Conservation (phyloP, 2,888 invertebrate species). For the Rhagonycha fulva region DNA sequence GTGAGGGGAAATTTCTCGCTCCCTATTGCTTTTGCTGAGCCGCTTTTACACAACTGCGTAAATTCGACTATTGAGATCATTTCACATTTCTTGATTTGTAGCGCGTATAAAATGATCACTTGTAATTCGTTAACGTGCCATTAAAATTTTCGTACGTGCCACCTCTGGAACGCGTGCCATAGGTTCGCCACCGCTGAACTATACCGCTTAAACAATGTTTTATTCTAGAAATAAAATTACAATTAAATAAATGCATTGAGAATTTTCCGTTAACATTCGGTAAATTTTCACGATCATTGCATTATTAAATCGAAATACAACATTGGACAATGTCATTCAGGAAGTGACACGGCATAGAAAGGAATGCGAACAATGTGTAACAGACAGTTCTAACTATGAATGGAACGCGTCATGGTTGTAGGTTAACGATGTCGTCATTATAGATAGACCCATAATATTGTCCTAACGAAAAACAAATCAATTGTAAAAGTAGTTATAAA, state of each 20-base stretch:
- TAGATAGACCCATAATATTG: slow-evolving; percentile 9
- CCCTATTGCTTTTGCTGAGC: too few species aligned
- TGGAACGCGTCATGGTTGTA: slow-evolving; percentile 36
- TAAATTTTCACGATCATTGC: neutral
- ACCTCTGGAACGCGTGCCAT: too few species aligned
- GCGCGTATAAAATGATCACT: too few species aligned
- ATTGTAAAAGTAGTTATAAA: neutral
- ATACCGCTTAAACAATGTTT: too few species aligned
- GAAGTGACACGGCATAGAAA: slow-evolving; percentile 29
- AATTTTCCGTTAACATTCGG: neutral
- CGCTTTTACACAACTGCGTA: too few species aligned
- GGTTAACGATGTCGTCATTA: slow-evolving; percentile 33
- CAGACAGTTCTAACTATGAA: slow-evolving; percentile 30
- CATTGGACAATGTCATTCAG: slow-evolving; percentile 24
- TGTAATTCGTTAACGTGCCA: too few species aligned
- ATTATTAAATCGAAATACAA: slow-evolving; percentile 1
- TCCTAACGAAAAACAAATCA: neutral
- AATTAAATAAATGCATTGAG: neutral
- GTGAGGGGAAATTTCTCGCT: too few species aligned
- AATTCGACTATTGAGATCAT: too few species aligned
- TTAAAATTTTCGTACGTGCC: too few species aligned
- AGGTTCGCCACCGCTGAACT: too few species aligned
- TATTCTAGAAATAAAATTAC: too few species aligned
- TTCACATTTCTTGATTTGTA: too few species aligned
- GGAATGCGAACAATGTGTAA: slow-evolving; percentile 30